These are phyloP conservation scores for Lichenostomus cassidix DNA, from an alignment of 2,113 vertebrate genomes.

Conservation along the genomic window DNA sequence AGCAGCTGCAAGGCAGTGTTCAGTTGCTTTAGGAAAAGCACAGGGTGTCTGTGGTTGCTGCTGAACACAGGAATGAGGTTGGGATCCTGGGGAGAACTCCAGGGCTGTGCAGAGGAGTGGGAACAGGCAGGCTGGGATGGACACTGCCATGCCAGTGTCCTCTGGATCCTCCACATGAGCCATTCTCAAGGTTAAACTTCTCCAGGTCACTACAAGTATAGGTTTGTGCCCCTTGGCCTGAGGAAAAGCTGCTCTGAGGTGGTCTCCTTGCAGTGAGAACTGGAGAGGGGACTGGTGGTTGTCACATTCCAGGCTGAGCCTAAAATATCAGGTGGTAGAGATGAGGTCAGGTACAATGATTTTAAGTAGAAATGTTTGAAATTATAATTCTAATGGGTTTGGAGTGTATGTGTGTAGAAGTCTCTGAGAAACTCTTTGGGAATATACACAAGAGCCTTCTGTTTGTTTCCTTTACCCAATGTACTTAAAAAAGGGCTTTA, in stretches of 20 bases:
- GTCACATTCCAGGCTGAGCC: background rate
- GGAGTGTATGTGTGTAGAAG: background rate
- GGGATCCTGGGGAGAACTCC: background rate
- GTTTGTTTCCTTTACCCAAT: background rate
- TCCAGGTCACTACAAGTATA: background rate
- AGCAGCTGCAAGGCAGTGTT: background rate
- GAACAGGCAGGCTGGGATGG: background rate
- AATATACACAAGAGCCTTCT: background rate
- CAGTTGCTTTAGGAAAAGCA: background rate
- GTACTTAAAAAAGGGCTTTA: background rate
- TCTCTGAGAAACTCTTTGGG: background rate
- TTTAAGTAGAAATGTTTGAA: background rate
- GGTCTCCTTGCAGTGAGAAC: background rate
- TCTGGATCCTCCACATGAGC: background rate
- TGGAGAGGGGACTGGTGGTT: background rate
- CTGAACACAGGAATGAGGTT: background rate
- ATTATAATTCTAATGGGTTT: background rate
- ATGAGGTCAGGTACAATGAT: background rate
- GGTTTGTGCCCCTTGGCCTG: background rate
- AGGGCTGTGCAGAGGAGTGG: background rate
- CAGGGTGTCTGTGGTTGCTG: background rate
- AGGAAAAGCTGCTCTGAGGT: background rate
- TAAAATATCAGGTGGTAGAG: background rate
- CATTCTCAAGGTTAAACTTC: background rate
- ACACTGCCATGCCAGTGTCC: background rate